Evolutionary conservation across 30 jellyfish, hydroid and myxozoan species (phyloP).

Genomic region (Catostylus mosaicus): DNA sequence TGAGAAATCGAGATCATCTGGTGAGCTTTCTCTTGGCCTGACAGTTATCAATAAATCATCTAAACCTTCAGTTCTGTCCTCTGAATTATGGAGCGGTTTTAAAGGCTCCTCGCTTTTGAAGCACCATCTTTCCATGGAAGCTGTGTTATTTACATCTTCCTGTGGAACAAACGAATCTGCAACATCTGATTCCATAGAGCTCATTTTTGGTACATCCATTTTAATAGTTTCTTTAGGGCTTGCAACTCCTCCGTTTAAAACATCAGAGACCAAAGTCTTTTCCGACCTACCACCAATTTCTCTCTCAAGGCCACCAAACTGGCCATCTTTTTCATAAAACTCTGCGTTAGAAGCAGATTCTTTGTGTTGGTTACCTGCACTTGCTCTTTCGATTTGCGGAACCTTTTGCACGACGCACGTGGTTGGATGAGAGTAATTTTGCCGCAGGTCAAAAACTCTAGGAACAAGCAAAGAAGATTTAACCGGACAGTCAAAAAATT

Average conservation of each 20-base stretch:
- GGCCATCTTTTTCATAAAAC: no score
- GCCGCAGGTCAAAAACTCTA: slow-evolving; percentile 50
- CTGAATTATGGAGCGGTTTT: background rate
- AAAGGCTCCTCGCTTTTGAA: background rate
- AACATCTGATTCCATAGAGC: background rate
- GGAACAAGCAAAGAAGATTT: slow-evolving; percentile 71
- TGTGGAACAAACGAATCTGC: background rate
- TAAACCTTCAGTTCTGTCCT: background rate
- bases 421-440: slow-evolving; percentile 62
- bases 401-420: slow-evolving; percentile 57
- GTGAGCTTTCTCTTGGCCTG: background rate
- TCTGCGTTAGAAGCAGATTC: background rate
- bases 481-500: slow-evolving; percentile 66
- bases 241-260: no score
- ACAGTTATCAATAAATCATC: background rate
- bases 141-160: background rate
- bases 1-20: background rate
- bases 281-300: no score
- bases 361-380: background rate
- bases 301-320: no score
- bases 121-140: background rate
- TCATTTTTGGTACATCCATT: no score
- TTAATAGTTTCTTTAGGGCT: no score
- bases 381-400: slow-evolving; percentile 3
- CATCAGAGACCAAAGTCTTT: no score